Evolutionary conservation across 2,888 invertebrate species (phyloP), one percentile per base, ranked within the genome.

Genomic region (Amorpha juglandis): DNA sequence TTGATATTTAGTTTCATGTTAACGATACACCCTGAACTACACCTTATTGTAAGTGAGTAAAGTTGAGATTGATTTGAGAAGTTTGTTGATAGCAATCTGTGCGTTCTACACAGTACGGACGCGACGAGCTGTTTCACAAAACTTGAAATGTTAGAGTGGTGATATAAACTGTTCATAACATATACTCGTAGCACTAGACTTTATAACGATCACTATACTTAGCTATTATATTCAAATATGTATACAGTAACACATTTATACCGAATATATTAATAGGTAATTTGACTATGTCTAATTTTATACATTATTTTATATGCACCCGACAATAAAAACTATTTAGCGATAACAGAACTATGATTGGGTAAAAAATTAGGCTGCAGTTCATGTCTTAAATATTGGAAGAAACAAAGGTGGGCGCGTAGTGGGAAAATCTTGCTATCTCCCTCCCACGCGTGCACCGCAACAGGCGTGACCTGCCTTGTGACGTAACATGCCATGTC

Each of bases 1-100:
- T 77, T 73, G 73, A 75, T 78, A 75, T 77, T 77, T 72, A 63
- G 73, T 74, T 74, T 63, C 67, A 63, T 67, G 66, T 19, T 63
- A 63, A 3, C 3, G 8, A 6, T n/a, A 21, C 62, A 64, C 53
- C 11, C 62, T 0, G 66, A 66, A 62, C 66, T 69, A 27, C 62
- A 67, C 67, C 65, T 52, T 71, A 33, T 52, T 6, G 0, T 0
- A 0, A 0, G 8, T 12, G 11, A 0, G 47, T 71, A 71, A 27
- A 63, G 69, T 53, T 64, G 52, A 63, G 62, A 63, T 11, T 71
- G 8, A 42, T 8, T 16, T 70, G 53, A 58, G 8, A 6, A 4
- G 27, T 16, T 47, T n/a, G 63, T 62, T 53, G 68, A 67, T 64
- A 68, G 63, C 70, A 67, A 68, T 69, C 69, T 67, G 76, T 75